These are phyloP conservation scores for Gastrophryne carolinensis DNA, from an alignment of 2,797 vertebrate genomes.

Conservation along the genomic window DNA sequence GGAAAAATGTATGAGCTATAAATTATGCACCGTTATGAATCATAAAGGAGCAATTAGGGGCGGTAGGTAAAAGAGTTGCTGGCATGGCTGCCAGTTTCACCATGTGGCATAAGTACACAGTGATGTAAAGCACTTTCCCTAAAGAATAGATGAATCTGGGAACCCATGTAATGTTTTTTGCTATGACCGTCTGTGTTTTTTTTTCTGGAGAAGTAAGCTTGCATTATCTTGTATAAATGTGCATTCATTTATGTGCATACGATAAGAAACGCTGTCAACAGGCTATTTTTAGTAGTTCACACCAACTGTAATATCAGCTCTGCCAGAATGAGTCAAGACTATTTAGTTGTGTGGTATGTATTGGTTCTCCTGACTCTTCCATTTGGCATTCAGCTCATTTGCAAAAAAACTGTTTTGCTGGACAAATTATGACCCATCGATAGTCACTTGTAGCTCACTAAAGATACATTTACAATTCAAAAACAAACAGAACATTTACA, in stretches of 20 bases:
- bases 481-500: too few species aligned
- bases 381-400: constrained; percentile 56
- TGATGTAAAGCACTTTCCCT: not conserved
- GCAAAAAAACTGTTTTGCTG: too few species aligned
- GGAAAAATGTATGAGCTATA: not conserved
- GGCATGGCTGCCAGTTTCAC: not conserved
- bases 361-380: constrained; percentile 59
- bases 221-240: not conserved
- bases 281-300: constrained; percentile 39
- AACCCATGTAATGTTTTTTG: constrained; percentile 13
- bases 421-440: too few species aligned
- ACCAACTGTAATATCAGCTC: constrained; percentile 16
- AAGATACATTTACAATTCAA: too few species aligned
- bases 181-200: too few species aligned
- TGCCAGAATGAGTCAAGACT: constrained; percentile 54
- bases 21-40: constrained; percentile 28
- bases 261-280: constrained; percentile 35
- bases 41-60: constrained; percentile 13
- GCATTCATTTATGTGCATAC: constrained; percentile 9
- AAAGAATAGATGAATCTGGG: not conserved
- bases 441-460: too few species aligned
- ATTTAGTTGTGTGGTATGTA: constrained; percentile 47
- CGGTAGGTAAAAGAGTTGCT: constrained; percentile 2
- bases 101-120: not conserved
- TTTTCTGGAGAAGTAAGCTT: too few species aligned